phyloP scores from a whole-genome alignment of 2,797 vertebrate species.

The Odontamblyopus lacepedii region DNA sequence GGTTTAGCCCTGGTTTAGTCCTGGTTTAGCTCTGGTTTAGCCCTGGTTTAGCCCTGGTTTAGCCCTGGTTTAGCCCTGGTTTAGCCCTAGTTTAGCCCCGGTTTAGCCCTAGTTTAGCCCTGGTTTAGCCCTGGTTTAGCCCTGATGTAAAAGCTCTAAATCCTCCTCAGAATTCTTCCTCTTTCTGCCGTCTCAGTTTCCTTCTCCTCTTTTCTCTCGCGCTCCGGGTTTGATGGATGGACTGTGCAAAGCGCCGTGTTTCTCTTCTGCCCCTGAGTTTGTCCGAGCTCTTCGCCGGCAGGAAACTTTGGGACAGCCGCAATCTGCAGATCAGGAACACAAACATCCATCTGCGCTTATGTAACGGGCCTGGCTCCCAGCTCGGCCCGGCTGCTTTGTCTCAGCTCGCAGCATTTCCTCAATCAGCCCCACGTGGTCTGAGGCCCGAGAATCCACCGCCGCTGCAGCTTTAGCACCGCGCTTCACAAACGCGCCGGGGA shows the following conservation, averaged over 20 bases:
- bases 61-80: no score
- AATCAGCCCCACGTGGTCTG: slow-evolving; percentile 17
- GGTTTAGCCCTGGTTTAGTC: no score
- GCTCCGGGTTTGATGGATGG: neutral
- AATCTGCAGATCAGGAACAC: slow-evolving; percentile 21
- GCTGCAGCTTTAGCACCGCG: no score
- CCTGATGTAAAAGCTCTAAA: no score
- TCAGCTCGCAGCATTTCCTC: slow-evolving; percentile 7
- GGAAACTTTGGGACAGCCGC: slow-evolving; percentile 22
- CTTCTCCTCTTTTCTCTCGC: neutral
- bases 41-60: no score
- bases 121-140: no score
- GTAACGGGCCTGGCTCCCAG: slow-evolving; percentile 10
- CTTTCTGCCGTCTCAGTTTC: neutral
- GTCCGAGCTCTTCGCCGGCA: slow-evolving; percentile 5
- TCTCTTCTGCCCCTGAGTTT: slow-evolving; percentile 2
- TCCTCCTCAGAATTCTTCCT: no score
- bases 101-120: no score
- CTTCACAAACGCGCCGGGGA: no score
- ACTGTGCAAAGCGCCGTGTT: neutral
- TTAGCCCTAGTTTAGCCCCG: no score
- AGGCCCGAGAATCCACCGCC: neutral
- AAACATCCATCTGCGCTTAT: slow-evolving; percentile 7
- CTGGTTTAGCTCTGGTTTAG: no score
- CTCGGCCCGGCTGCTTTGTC: slow-evolving; percentile 18